Conservation (phyloP, 2,888 invertebrate genomes). For the Stictocephala bisonia region DNA sequence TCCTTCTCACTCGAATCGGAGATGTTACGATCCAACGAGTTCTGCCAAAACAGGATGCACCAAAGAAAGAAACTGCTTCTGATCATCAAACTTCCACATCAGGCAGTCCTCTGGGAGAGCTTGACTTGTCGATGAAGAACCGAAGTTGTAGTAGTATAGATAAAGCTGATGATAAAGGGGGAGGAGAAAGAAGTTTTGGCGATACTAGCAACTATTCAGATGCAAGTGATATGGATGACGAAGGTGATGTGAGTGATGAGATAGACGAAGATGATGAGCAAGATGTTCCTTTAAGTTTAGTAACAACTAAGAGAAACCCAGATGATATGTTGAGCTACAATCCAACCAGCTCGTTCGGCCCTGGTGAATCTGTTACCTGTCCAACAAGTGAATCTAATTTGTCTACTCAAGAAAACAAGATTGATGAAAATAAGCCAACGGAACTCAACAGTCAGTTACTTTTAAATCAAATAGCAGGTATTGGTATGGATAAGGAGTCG, state of each 20-base stretch:
- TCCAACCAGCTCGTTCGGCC: no score
- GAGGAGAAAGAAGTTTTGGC: constrained; percentile 6
- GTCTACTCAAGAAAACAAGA: no score
- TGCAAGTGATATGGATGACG: constrained; percentile 54
- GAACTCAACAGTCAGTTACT: no score
- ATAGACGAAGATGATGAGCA: constrained; percentile 48
- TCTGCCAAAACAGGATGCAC: constrained; percentile 65
- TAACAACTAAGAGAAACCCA: constrained; percentile 20
- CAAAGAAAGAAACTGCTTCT: constrained; percentile 4
- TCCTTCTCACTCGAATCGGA: constrained; percentile 67
- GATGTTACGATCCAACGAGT: constrained; percentile 72
- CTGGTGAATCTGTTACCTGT: no score
- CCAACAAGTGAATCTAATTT: no score
- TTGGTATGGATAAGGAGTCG: no score
- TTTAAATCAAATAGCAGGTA: no score
- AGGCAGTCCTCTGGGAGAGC: neutral
- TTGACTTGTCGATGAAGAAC: constrained; percentile 17
- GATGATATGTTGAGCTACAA: neutral
- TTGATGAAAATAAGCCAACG: no score
- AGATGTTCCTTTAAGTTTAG: constrained; percentile 42
- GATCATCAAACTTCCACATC: neutral
- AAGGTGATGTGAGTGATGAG: constrained; percentile 52
- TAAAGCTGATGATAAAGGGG: constrained; percentile 42
- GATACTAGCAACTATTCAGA: constrained; percentile 7
- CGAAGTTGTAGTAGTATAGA: constrained; percentile 22